Evolutionary conservation across 2,113 vertebrate genomes (phyloP), one percentile per base, ranked within the genome.

Genomic region (Leucosticte australis): DNA sequence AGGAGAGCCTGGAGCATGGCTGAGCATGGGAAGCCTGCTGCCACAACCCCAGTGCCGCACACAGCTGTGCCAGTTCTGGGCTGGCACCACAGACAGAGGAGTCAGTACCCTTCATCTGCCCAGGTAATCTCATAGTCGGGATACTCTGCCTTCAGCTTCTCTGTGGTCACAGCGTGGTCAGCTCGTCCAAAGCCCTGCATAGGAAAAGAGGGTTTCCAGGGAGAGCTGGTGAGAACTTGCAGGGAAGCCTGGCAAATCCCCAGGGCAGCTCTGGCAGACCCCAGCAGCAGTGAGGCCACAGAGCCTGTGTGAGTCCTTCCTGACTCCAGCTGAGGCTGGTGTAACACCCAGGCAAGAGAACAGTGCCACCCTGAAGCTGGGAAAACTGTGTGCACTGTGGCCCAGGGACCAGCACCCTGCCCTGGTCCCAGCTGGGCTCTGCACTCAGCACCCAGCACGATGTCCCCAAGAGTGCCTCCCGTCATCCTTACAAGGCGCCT

Each of bases 81-180:
- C 56, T 74, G 27, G 19, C 1, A 7, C 44, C 6, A 3, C 1
- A 2, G 47, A 30, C 18, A 6, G n/a, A 41, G 35, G 6, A 11
- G 39, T 99, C 97, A 99, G 94, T 99, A 99, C 74, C 99, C 99
- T 49, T 99, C 99, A 2, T 99, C 98, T 0, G 98, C 97, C 99
- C 99, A 99, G 55, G 99, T 99, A 95, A 99, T 97, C 89, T 99
- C 98, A 5, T 99, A 99, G 94, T 98, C 98, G 0, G 99, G 99
- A 78, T 99, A 99, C 49, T 87, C 63, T 5, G 95, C 96, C 95
- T 99, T 98, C 96, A 99, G 97, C 93, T 99, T 99, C 97, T 99
- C 98, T 1, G 98, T 99, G 7, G 99, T 97, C 42, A 99, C 77
- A 0, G 98, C 97, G 18, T 99, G 99, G 77, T 99, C 98, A 7